Evolutionary conservation across 1,140 invertebrate genomes (phyloP), one percentile per base, ranked within the genome.

Genomic region (Drosophila triauraria): DNA sequence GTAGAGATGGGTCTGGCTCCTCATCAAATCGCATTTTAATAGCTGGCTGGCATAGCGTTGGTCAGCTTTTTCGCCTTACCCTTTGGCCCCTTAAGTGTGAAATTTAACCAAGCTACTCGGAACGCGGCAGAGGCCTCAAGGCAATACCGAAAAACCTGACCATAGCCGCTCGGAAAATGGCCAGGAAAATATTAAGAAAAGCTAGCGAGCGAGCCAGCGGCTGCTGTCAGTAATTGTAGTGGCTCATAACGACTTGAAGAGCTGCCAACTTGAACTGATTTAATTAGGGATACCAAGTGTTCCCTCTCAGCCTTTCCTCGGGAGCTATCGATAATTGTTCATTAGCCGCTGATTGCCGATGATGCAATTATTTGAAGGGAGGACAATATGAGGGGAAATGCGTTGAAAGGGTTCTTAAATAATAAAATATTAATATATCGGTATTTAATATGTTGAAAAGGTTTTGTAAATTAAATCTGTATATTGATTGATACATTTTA

Each of bases 61-160:
- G 23, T n/a, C 63, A 46, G 40, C 40, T 23, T 44, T 56, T 77
- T 67, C 40, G 65, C 62, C 70, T 82, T 86, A 86, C 75, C 82
- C 82, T 87, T 86, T 86, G 79, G 62, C 83, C 83, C 71, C 70
- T 87, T 72, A 79, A 86, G 82, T 86, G 82, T 86, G 83, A 86
- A 86, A 86, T 87, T 82, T 72, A 71, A 50, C 54, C 76, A 75
- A 54, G 57, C 51, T 58, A 57, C 75, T 40, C 27, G 38, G 46
- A 15, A 35, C 30, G 23, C 23, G 54, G 2, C 27, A 46, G 46
- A 27, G n/a, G 10, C 30, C 30, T 23, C 42, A 43, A 43, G 15
- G 20, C 53, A 38, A 62, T 38, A 25, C n/a, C 20, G 17, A 27
- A n/a, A 23, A 38, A 43, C 27, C 13, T 25, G 60, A 35, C 25